Conservation (phyloP, 2,888 invertebrate genomes). For the Ormyrus labotus region DNA sequence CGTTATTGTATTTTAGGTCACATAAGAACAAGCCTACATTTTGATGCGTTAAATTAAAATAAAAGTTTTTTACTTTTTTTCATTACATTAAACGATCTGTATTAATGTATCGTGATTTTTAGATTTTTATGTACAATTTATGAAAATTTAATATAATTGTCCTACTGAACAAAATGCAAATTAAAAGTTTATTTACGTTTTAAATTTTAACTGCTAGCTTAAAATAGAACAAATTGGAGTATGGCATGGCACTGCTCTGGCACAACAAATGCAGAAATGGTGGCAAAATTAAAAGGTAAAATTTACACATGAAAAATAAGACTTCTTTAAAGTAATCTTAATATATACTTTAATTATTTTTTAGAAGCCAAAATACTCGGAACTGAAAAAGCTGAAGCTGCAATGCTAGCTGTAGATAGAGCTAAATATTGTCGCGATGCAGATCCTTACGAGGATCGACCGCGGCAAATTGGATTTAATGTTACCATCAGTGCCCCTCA, state of each 20-base stretch:
- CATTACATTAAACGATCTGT: no score
- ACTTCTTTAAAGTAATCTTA: no score
- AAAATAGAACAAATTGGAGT: constrained; percentile 32
- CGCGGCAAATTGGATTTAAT: constrained; percentile 94
- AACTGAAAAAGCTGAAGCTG: constrained; percentile 84
- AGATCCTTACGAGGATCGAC: constrained; percentile 92
- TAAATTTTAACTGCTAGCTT: no score
- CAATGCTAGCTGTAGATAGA: constrained; percentile 91
- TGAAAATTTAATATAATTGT: no score
- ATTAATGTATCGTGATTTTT: no score
- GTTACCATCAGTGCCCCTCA: constrained; percentile 98
- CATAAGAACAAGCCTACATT: no score
- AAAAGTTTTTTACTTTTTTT: no score
- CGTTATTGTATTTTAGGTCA: no score
- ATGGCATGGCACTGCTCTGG: constrained; percentile 97
- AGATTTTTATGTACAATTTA: no score
- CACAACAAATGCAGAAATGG: constrained; percentile 87
- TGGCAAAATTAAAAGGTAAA: constrained; percentile 87
- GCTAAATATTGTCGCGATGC: constrained; percentile 85
- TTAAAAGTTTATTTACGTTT: no score
- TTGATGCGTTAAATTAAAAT: no score
- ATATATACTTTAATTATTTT: constrained; percentile 61
- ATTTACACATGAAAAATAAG: constrained; percentile 11
- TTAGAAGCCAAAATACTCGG: constrained; percentile 89
- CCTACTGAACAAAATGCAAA: no score